A percentile compares a stretch with the other conserved stretches of the same genome.
phyloP scores from a whole-genome alignment of 1,140 invertebrate species.

The Drosophila obscura region DNA sequence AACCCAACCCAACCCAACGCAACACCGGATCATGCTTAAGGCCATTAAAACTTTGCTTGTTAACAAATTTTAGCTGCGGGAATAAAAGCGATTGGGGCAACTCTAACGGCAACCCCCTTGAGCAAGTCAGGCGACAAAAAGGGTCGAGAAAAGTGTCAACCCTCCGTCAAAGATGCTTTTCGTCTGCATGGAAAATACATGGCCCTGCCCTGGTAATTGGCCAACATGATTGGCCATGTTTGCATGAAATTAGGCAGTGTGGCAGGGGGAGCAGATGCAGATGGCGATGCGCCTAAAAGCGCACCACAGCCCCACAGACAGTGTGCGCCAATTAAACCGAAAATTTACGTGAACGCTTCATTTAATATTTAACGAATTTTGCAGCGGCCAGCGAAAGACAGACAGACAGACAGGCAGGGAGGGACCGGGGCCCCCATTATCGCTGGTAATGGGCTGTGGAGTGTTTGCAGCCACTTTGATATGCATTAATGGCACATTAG shows the following conservation, averaged over 20 bases:
- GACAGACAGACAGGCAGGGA: not conserved
- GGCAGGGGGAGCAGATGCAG: conserved; percentile 4
- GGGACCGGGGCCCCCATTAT: conserved; percentile 14
- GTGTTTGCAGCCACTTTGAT: conserved; percentile 80
- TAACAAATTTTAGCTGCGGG: conserved; percentile 53
- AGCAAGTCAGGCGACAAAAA: conserved; percentile 31
- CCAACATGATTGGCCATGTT: conserved; percentile 77
- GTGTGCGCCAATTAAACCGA: conserved; percentile 78
- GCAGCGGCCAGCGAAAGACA: not conserved
- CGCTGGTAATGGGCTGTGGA: conserved; percentile 74
- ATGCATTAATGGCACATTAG: conserved; percentile 81
- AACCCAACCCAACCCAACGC: not conserved
- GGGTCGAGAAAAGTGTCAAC: conserved; percentile 51
- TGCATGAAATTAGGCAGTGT: conserved; percentile 72
- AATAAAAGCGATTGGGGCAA: conserved; percentile 38
- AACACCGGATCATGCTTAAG: conserved; percentile 9
- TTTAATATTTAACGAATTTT: conserved; percentile 84
- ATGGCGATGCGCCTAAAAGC: conserved; percentile 66
- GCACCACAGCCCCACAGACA: conserved; percentile 52
- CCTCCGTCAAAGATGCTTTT: conserved; percentile 42
- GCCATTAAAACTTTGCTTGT: conserved; percentile 51
- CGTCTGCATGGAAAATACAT: conserved; percentile 38
- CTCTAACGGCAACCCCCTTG: conserved; percentile 26
- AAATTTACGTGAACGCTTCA: conserved; percentile 84
- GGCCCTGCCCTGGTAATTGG: conserved; percentile 65